A percentile compares a stretch with the other conserved stretches of the same genome.
These are phyloP conservation scores for Sebastiscus tertius DNA, from an alignment of 2,797 vertebrate species.

Conservation along the genomic window DNA sequence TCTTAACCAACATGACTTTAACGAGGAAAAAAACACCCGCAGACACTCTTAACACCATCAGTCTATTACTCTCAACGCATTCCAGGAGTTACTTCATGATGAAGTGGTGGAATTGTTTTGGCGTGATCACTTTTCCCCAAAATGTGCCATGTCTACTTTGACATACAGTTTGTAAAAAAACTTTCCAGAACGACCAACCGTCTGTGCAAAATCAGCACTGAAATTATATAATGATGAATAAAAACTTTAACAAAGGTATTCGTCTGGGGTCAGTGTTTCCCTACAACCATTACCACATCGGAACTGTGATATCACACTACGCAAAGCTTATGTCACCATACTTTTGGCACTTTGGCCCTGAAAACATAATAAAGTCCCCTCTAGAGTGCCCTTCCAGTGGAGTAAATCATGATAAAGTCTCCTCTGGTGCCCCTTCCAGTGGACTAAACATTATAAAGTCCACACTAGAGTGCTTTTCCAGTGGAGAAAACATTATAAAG, in stretches of 20 bases:
- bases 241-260: neutral
- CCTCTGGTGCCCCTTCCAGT: too few relatives aligned
- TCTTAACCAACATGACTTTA: constrained; percentile 35
- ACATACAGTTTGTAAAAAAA: neutral
- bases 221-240: neutral
- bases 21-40: constrained; percentile 33
- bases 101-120: constrained; percentile 6
- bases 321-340: too few relatives aligned
- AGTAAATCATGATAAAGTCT: too few relatives aligned
- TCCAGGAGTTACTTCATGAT: constrained; percentile 16
- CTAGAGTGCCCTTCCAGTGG: too few relatives aligned
- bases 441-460: too few relatives aligned
- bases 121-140: neutral
- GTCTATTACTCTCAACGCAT: constrained; percentile 25
- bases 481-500: too few relatives aligned
- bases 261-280: neutral
- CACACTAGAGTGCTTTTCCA: too few relatives aligned
- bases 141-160: neutral
- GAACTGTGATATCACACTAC: neutral
- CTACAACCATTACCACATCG: neutral
- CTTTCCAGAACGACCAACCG: neutral
- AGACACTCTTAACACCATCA: constrained; percentile 27
- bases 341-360: too few relatives aligned
- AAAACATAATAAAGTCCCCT: too few relatives aligned
- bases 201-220: neutral